Conservation (phyloP, 2,888 invertebrate genomes). For the Anthophora plumipes region DNA sequence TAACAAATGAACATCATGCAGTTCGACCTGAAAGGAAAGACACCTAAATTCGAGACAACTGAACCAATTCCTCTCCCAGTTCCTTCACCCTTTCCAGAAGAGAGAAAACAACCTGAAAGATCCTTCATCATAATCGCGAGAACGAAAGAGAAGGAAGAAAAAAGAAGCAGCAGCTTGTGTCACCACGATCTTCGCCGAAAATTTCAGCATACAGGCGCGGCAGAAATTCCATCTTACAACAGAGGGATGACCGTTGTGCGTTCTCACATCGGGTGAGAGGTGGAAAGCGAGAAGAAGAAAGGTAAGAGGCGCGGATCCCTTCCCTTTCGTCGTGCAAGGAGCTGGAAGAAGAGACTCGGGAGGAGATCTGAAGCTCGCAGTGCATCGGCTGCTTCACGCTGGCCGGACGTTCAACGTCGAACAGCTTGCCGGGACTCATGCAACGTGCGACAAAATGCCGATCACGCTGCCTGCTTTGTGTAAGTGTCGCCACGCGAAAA, state of each 20-base stretch:
- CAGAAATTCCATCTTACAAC: conserved; percentile 44
- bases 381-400: conserved; percentile 74
- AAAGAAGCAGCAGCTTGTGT: too few relatives aligned
- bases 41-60: too few relatives aligned
- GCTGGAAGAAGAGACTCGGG: conserved; percentile 74
- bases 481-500: conserved; percentile 69
- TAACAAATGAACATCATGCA: too few relatives aligned
- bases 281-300: conserved; percentile 75
- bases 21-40: too few relatives aligned
- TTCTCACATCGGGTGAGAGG: conserved; percentile 68
- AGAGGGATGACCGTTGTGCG: conserved; percentile 60
- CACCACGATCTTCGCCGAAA: background rate
- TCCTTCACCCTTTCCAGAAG: too few relatives aligned
- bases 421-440: conserved; percentile 65
- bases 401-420: conserved; percentile 69
- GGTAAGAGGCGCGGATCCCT: conserved; percentile 74
- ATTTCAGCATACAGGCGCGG: conserved; percentile 49
- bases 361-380: conserved; percentile 71
- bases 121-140: too few relatives aligned
- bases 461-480: conserved; percentile 75
- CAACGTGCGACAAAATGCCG: conserved; percentile 77
- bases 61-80: too few relatives aligned
- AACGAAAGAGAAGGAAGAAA: too few relatives aligned
- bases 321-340: conserved; percentile 44
- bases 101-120: too few relatives aligned